Evolutionary conservation across 1,140 invertebrate species (phyloP), one percentile per base, ranked within the genome.

Genomic region (Aleiodes sp.): DNA sequence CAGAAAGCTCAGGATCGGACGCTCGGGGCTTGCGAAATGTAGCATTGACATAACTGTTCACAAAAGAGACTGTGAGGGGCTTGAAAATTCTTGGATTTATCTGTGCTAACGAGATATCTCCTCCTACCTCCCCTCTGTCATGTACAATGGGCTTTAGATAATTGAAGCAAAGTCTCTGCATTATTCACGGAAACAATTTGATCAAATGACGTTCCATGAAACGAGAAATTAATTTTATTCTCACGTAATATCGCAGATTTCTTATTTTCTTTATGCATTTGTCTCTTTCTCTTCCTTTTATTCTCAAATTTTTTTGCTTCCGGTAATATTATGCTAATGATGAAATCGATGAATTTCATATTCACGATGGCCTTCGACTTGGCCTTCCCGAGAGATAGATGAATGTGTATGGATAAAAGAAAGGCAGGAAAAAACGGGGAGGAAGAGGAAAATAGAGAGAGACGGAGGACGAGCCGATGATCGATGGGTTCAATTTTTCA

Each of bases 401-500:
- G 12, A n/a, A 21, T 37, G 9, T 62, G n/a, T 24, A 26, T 19
- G 16, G 14, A 4, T 9, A 56, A 2, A n/a, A 24, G 19, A 62
- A 16, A 33, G 31, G 14, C n/a, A 35, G 16, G 10, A 12, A 31
- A 43, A 4, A 14, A 10, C 2, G 12, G n/a, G 2, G 12, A 37
- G 21, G 16, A 37, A 24, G 16, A 33, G 14, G 28, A 33, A 8
- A 19, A n/a, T n/a, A 33, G 21, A 31, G 4, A 33, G 8, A 33
- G 26, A 19, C 12, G 12, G 16, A 1, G 28, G 33, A 37, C 8
- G 6, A 2, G 14, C 4, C 12, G 60, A 62, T 62, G 60, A 62
- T 62, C 31, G 60, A 62, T 62, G 60, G 31, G 14, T 62, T 62
- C 29, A 62, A 62, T 62, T 62, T 62, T 62, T 62, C 60, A 62